These are phyloP conservation scores for Cotesia glomerata DNA, from an alignment of 1,140 invertebrate genomes.

Conservation along the genomic window DNA sequence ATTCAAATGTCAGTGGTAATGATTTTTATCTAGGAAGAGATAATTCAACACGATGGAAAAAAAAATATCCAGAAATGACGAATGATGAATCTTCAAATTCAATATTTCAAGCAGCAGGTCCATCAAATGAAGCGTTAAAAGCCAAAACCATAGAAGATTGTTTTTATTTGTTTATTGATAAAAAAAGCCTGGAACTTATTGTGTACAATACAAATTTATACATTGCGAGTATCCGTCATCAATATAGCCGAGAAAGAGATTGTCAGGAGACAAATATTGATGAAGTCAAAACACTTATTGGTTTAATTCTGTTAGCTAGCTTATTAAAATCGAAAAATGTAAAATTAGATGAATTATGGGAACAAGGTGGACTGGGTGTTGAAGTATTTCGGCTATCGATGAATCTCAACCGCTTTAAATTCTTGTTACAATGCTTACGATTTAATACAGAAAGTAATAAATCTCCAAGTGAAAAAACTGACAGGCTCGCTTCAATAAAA, in stretches of 20 bases:
- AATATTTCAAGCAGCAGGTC: neutral
- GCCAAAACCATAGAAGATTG: neutral
- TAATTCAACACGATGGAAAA: neutral
- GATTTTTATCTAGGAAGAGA: neutral
- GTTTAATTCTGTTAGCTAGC: no score
- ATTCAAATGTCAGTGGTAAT: neutral
- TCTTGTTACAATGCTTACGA: neutral
- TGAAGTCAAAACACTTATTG: no score
- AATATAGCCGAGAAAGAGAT: no score
- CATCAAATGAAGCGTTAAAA: neutral
- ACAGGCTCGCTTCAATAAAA: neutral
- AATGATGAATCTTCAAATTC: neutral
- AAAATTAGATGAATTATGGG: neutral
- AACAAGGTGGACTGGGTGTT: neutral
- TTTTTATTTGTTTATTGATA: constrained; percentile 15
- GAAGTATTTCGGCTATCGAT: neutral
- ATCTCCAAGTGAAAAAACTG: neutral
- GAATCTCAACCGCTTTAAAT: neutral
- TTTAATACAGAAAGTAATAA: neutral
- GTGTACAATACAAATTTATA: no score
- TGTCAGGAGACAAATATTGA: no score
- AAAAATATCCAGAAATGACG: neutral
- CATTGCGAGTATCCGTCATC: no score
- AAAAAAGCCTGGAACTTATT: no score
- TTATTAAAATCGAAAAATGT: neutral